Evolutionary conservation across 2,797 vertebrate genomes (phyloP).

Genomic region (Zenarchopterus dispar): DNA sequence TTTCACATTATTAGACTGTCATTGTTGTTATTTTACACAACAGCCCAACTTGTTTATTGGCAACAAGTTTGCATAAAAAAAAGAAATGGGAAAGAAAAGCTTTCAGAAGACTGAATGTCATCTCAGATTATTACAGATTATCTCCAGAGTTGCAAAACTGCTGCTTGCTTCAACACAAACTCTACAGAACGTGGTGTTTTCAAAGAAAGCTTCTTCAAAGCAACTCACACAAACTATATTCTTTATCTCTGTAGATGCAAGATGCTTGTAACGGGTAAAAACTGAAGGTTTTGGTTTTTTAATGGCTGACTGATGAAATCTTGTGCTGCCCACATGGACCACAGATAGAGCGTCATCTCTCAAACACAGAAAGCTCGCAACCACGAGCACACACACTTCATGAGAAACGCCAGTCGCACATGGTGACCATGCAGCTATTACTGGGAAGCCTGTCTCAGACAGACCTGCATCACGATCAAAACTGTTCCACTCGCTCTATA

Average conservation of each 20-base stretch:
- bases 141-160: background rate
- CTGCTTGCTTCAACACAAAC: background rate
- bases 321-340: constrained; percentile 26
- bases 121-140: constrained; percentile 24
- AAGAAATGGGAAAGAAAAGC: constrained; percentile 26
- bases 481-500: background rate
- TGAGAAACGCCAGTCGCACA: constrained; percentile 13
- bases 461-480: background rate
- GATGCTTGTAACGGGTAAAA: background rate
- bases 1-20: background rate
- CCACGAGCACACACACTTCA: background rate
- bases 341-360: background rate
- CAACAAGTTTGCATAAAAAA: background rate
- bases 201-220: background rate
- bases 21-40: constrained; percentile 6
- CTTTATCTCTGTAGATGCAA: too few relatives aligned
- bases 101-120: constrained; percentile 43
- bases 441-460: background rate
- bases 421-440: constrained; percentile 9
- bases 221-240: background rate
- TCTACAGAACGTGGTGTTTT: background rate
- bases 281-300: constrained; percentile 23
- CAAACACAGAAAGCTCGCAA: background rate
- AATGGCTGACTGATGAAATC: constrained; percentile 33
- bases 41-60: background rate